Percentiles rank a stretch among this genome's conserved stretches.
Conservation (phyloP, 2,888 invertebrate species). For the Dasysyrphus albostriatus region DNA sequence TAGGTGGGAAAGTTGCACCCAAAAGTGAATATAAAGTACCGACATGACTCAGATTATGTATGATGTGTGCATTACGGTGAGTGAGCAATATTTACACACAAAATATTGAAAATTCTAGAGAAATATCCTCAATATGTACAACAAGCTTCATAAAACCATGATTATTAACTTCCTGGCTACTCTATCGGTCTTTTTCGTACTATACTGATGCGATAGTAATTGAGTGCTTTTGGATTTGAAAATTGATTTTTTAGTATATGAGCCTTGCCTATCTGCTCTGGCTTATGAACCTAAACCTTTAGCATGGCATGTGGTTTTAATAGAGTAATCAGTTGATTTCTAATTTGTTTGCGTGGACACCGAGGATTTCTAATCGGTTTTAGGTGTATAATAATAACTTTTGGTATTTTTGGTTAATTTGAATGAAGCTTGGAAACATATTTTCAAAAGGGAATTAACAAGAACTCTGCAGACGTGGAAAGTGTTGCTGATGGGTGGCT, state of each 20-base stretch:
- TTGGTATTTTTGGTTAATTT: not conserved
- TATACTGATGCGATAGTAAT: not conserved
- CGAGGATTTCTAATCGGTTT: not conserved
- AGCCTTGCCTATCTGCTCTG: not conserved
- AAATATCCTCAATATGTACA: not conserved
- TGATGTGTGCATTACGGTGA: not conserved
- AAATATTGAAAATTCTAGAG: not conserved
- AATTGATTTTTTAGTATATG: slow-evolving; percentile 14
- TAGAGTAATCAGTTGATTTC: not conserved
- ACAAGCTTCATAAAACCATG: not conserved
- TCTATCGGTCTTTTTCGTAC: not conserved
- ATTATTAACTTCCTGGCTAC: slow-evolving; percentile 3
- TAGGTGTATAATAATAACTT: not conserved
- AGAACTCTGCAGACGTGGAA: no score
- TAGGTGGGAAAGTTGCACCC: not conserved
- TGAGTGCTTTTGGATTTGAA: not conserved
- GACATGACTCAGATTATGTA: not conserved
- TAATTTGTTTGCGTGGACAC: not conserved
- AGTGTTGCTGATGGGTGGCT: no score
- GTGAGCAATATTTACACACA: slow-evolving; percentile 6
- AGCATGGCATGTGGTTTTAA: not conserved
- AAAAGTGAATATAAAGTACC: not conserved
- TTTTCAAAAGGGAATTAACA: no score
- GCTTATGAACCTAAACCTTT: no score
- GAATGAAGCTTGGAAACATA: no score